These are phyloP conservation scores for Pheosia tremula DNA, from an alignment of 2,888 invertebrate species.

Conservation along the genomic window DNA sequence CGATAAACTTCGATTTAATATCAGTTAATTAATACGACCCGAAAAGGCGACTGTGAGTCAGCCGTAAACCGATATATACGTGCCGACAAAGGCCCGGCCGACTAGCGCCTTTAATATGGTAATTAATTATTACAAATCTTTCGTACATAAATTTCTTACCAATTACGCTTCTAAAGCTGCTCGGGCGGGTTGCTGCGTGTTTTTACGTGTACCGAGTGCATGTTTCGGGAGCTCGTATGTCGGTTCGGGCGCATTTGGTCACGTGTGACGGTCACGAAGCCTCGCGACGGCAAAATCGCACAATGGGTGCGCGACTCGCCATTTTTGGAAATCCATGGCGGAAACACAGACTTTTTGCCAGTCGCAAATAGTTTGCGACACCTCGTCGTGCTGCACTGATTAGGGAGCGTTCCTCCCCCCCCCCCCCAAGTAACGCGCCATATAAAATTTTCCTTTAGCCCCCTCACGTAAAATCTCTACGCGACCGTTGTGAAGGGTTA, in stretches of 20 bases:
- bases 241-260: constrained; percentile 55
- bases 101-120: constrained; percentile 80
- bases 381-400: constrained; percentile 54
- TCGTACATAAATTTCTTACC: constrained; percentile 70
- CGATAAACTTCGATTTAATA: constrained; percentile 83
- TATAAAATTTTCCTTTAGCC: no score
- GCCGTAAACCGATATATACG: constrained; percentile 71
- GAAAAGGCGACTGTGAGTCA: constrained; percentile 78
- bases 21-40: constrained; percentile 83
- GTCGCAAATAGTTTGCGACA: constrained; percentile 66
- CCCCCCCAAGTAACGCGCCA: no score
- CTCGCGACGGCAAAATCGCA: constrained; percentile 53
- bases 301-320: constrained; percentile 63
- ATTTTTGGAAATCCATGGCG: constrained; percentile 64
- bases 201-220: constrained; percentile 29
- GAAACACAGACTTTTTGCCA: constrained; percentile 65
- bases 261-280: constrained; percentile 57
- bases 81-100: constrained; percentile 77
- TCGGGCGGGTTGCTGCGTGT: constrained; percentile 31
- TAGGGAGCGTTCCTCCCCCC: constrained; percentile 24
- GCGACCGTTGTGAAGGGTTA: no score
- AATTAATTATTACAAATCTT: constrained; percentile 82
- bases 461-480: no score
- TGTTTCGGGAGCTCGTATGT: constrained; percentile 20
- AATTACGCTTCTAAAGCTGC: constrained; percentile 59